Evolutionary conservation across 2,797 vertebrate genomes (phyloP).

Genomic region (Peromyscus aztecus): DNA sequence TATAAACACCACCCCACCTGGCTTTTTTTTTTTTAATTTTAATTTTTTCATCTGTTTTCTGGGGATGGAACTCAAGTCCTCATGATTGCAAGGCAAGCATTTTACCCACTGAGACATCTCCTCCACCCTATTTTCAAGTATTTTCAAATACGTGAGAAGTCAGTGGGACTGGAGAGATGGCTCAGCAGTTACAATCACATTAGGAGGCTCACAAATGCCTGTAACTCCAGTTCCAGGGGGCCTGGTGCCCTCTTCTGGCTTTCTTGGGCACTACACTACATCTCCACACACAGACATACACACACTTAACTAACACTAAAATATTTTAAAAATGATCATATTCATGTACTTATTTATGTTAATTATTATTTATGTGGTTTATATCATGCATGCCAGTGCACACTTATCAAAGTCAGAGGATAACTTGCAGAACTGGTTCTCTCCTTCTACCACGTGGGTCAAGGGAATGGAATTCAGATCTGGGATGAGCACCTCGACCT

Average conservation of each 20-base stretch:
- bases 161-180: neutral
- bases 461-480: neutral
- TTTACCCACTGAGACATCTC: neutral
- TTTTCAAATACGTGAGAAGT: neutral
- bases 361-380: neutral
- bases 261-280: neutral
- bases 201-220: neutral
- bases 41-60: neutral
- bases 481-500: too few species aligned
- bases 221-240: neutral
- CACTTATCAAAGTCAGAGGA: neutral
- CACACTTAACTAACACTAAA: neutral
- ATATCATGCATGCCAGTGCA: neutral
- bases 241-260: neutral
- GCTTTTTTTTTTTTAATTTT: neutral
- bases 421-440: neutral
- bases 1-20: neutral
- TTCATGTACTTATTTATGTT: neutral
- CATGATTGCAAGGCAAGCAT: too few species aligned
- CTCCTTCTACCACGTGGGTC: neutral
- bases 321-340: neutral
- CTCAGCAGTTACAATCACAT: neutral
- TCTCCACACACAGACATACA: too few species aligned
- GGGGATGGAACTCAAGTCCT: neutral
- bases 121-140: neutral